phyloP scores from a whole-genome alignment of 1,140 invertebrate species.

The Eupristina koningsbergeri region DNA sequence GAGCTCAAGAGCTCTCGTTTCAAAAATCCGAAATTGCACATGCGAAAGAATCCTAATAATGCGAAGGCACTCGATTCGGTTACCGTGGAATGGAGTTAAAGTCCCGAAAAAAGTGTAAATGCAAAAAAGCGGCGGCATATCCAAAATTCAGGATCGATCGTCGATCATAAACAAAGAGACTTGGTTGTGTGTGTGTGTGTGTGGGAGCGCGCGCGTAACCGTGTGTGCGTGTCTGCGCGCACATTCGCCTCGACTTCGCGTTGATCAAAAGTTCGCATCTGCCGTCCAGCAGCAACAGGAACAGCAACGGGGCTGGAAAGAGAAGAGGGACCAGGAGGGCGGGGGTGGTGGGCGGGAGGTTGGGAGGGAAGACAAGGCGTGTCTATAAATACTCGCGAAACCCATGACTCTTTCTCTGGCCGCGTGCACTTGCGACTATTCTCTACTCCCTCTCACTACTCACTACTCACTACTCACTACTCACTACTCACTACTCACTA shows the following conservation, averaged over 20 bases:
- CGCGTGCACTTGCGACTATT: constrained; percentile 22
- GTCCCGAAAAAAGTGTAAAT: too few relatives aligned
- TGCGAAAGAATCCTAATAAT: too few relatives aligned
- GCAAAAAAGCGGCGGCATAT: background rate
- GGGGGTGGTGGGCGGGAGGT: background rate
- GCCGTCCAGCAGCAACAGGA: constrained; percentile 1
- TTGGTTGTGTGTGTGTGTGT: background rate
- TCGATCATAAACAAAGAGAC: constrained; percentile 13
- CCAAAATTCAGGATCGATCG: background rate
- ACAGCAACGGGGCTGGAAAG: background rate
- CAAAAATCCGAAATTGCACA: too few relatives aligned
- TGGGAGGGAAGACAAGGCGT: background rate
- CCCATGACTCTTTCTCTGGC: constrained; percentile 7
- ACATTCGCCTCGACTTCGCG: constrained; percentile 4
- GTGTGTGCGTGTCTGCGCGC: background rate
- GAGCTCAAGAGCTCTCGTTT: too few relatives aligned
- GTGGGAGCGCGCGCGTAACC: background rate
- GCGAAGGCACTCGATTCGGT: too few relatives aligned
- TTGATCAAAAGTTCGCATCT: constrained; percentile 36
- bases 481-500: too few relatives aligned
- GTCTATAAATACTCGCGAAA: constrained; percentile 47
- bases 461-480: background rate
- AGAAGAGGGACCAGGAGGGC: background rate
- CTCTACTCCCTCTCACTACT: constrained; percentile 12
- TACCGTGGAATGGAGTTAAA: too few relatives aligned